phyloP scores from a whole-genome alignment of 2,888 invertebrate species.

The Agonum fuliginosum region DNA sequence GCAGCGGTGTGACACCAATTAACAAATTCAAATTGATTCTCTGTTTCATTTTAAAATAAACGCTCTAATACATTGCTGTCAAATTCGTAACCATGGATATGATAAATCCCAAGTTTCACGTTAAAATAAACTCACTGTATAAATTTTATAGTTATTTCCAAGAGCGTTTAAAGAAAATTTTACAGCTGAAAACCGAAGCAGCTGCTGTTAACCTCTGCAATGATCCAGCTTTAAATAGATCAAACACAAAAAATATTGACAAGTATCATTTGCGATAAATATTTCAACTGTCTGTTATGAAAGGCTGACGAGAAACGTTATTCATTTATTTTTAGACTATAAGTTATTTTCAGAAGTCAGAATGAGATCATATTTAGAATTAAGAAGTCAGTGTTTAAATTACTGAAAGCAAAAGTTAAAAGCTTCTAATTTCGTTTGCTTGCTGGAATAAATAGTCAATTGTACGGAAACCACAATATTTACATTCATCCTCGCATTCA shows the following conservation, averaged over 20 bases:
- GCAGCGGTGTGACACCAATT: no score
- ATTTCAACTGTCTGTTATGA: slow-evolving; percentile 41
- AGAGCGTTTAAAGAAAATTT: not conserved
- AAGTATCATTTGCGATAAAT: slow-evolving; percentile 40
- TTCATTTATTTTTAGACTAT: slow-evolving; percentile 29
- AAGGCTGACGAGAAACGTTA: slow-evolving; percentile 14
- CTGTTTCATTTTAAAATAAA: no score
- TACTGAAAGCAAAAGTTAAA: slow-evolving; percentile 39
- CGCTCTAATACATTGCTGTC: no score
- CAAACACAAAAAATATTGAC: slow-evolving; percentile 41
- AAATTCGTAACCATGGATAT: no score
- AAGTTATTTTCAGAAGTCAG: slow-evolving; percentile 29
- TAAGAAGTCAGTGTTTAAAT: slow-evolving; percentile 23
- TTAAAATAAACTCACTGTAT: no score
- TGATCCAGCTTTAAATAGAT: slow-evolving; percentile 27
- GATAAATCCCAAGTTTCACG: no score
- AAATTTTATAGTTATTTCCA: no score
- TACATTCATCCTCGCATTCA: not conserved
- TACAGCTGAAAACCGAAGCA: slow-evolving; percentile 13
- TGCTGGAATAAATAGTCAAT: not conserved
- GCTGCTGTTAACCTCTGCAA: no score
- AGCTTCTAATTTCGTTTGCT: not conserved
- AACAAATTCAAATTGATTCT: no score
- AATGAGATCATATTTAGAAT: slow-evolving; percentile 43
- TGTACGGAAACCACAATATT: slow-evolving; percentile 6